Evolutionary conservation across 1,140 invertebrate genomes (phyloP).

Genomic region (Caerostris extrusa): DNA sequence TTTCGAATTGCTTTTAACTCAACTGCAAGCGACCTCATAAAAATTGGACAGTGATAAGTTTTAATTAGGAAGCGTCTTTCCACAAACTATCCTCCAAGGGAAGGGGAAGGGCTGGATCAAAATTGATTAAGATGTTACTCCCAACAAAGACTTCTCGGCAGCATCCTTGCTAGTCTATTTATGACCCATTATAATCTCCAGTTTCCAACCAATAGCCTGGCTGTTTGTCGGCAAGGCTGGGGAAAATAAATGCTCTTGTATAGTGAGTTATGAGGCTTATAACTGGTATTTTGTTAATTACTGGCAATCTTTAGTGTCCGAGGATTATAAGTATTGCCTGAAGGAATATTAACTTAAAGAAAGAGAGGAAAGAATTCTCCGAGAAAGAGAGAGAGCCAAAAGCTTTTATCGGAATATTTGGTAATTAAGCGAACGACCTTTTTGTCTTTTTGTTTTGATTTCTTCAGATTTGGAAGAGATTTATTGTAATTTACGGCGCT

Average conservation of each 20-base stretch:
- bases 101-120: not conserved
- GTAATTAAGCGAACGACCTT: no score
- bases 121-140: not conserved
- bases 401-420: no score
- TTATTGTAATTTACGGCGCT: no score
- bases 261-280: conserved; percentile 3
- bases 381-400: no score
- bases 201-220: not conserved
- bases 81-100: no score
- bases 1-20: no score
- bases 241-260: not conserved
- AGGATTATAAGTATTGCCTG: not conserved
- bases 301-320: not conserved
- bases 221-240: not conserved
- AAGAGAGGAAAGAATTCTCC: no score
- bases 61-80: not conserved
- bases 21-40: no score
- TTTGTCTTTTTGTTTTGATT: no score
- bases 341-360: not conserved
- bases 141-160: not conserved
- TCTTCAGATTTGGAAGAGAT: no score
- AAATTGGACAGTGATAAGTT: not conserved
- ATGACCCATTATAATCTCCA: not conserved
- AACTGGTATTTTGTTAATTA: conserved; percentile 13
- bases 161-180: not conserved